Base-by-base conservation (phyloP, 2,888 invertebrate species). In the Invenusta paracnida region DNA sequence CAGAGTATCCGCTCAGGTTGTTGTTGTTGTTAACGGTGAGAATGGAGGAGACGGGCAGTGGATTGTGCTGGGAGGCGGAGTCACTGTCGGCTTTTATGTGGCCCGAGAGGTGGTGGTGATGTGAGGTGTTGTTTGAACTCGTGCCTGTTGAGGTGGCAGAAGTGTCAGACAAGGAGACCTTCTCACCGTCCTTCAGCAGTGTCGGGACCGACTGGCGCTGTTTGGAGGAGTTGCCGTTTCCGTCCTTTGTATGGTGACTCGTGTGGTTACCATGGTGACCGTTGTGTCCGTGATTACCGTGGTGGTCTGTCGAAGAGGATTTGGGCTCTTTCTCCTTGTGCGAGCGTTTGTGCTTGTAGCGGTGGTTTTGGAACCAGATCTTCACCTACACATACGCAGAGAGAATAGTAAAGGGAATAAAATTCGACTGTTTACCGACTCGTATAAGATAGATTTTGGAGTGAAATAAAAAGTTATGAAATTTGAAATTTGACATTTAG, bases 321-420 rank as follows among this genome's bases (percentile, higher is more conserved):
- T 73, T 48, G 82, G 86, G 67, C 1, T 85, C 85, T 31, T 87
- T 87, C 17, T 86, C 86, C 28, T 86, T 86, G 28, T 67, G 66
- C 25, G 86, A 25, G 13, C 86, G 79, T 30, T 86, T 86, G 48
- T 81, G 81, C 73, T 86, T 86, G 86, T 86, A 86, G 73, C 86
- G 86, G 28, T 86, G 86, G 81, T 86, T 86, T 86, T 86, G 86
- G 30, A 86, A 86, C 86, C 86, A 86, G 17, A 86, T 86, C 29
- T 86, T 86, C n/a, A 86, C 86, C 86, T 86, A 66, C 73, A 88
- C 86, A n/a, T n/a, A n/a, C n/a, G n/a, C n/a, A n/a, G n/a, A n/a
- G n/a, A n/a, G n/a, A n/a, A n/a, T n/a, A n/a, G n/a, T n/a, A n/a
- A n/a, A n/a, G n/a, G n/a, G n/a, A n/a, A n/a, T n/a, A n/a, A n/a